Base-by-base conservation (phyloP, 2,113 vertebrate species). In the Narcine bancroftii region DNA sequence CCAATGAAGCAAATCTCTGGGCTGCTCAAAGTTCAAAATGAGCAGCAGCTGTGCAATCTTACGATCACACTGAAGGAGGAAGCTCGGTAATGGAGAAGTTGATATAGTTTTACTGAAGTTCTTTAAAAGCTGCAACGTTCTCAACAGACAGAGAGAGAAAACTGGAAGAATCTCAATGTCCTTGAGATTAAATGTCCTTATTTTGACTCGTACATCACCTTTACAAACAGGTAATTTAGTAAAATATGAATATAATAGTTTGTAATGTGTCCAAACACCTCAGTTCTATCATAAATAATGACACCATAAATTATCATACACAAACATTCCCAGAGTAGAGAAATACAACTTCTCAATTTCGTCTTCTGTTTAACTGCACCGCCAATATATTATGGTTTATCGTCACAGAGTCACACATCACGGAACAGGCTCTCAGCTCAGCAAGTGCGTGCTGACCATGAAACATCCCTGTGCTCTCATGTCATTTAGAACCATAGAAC, bases 1-100 rank as follows among this genome's bases (percentile, higher is more conserved):
- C 89, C 89, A 91, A 7, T 69, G 89, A 91, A 91, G 89, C 89
- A 91, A 42, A 69, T 69, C 89, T 69, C 63, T 71, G 45, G 63
- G 89, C 81, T 69, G 63, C 69, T 69, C 42, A 91, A 36, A 69
- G 71, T 69, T 42, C 42, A 36, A 91, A 91, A 91, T 69, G 36
- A 91, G 17, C 63, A 71, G 42, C 89, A 91, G 65, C 89, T 91
- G 63, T 47, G 24, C n/a, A 66, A 36, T 66, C 87, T 39, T 65
- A 29, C 21, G 66, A 15, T 60, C 36, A 39, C 15, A 89, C 15
- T 42, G 63, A 69, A 26, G 60, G 60, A 39, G n/a, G 53, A 39
- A 63, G 29, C 11, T 85, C 17, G 65, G 87, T 69, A 53, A 83
- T 45, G 45, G 47, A 83, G 79, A 83, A 53, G 79, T n/a, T 83